Percentiles rank a stretch among this genome's conserved stretches.
Conservation (phyloP, 1,140 invertebrate species). For the Brachionus calyciflorus region DNA sequence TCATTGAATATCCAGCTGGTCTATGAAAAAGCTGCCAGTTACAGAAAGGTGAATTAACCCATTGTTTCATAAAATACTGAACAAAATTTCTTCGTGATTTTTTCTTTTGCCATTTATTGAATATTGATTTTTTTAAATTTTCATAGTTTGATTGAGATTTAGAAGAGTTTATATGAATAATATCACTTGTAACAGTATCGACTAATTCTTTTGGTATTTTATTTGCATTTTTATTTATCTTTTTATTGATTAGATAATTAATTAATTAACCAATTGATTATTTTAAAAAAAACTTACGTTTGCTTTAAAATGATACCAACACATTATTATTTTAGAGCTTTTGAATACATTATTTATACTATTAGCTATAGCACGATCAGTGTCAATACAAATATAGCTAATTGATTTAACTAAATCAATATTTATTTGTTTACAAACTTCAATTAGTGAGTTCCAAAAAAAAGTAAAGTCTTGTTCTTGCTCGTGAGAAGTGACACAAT, state of each 20-base stretch:
- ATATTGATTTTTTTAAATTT: not conserved
- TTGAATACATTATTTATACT: not conserved
- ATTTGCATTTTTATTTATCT: slow-evolving; percentile 8
- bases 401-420: not conserved
- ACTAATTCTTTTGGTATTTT: not conserved
- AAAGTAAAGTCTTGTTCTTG: not conserved
- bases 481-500: not conserved
- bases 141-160: not conserved
- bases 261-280: too few relatives aligned
- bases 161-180: not conserved
- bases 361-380: slow-evolving; percentile 3
- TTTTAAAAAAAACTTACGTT: too few relatives aligned
- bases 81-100: not conserved
- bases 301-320: too few relatives aligned
- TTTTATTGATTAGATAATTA: too few relatives aligned
- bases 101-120: not conserved
- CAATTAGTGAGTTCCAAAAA: not conserved
- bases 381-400: not conserved
- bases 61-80: not conserved
- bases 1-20: slow-evolving; percentile 4
- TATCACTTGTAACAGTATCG: not conserved
- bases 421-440: not conserved
- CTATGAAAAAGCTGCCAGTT: too few relatives aligned
- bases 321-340: not conserved
- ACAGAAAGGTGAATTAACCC: not conserved